Evolutionary conservation across 92 coral and sea anemone species (phyloP), one percentile per base, ranked within the genome.

Genomic region (Porites evermanni): DNA sequence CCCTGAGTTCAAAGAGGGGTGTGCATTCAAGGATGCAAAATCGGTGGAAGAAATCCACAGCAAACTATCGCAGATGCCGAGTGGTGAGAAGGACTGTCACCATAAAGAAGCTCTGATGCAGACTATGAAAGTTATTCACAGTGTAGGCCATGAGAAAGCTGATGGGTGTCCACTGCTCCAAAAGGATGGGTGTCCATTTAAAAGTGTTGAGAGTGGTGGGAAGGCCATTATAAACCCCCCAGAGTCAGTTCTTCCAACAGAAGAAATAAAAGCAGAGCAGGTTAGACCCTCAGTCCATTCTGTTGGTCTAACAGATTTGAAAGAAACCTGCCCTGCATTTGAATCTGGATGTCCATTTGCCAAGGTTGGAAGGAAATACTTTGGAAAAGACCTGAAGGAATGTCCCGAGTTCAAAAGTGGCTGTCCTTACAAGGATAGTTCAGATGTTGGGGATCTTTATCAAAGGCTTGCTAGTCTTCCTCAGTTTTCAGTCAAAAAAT

Each of bases 1-100:
- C 67, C 98, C 98, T 19, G 96, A 95, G 84, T 96, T 96, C 83
- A 93, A 94, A 77, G 96, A 94, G 29, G 98, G 98, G 19, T 96
- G 98, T 86, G 95, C 98, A 9, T 96, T 96, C 87, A 94, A 94
- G 60, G 91, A 91, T 32, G 95, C 94, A 63, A 91, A 90, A 72
- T 85, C 93, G 74, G 83, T 94, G 61, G 94, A 94, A 53, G 98
- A 96, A 72, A 89, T 96, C 75, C 83, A 93, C 82, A 72, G 79
- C 47, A 91, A 93, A 78, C 93, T 96, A 12, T 84, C 93, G 50
- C 93, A 96, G 78, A 96, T 96, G 84, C 98, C 98, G 8, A 81
- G 86, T 50, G 93, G 90, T 72, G 93, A 88, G 51, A 72, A 82
- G 70, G 67, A 51, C 29, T 90, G 81, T 70, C 94, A 87, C 60